Conservation (phyloP, 2,113 vertebrate genomes). For the Cynopterus brachyotis region DNA sequence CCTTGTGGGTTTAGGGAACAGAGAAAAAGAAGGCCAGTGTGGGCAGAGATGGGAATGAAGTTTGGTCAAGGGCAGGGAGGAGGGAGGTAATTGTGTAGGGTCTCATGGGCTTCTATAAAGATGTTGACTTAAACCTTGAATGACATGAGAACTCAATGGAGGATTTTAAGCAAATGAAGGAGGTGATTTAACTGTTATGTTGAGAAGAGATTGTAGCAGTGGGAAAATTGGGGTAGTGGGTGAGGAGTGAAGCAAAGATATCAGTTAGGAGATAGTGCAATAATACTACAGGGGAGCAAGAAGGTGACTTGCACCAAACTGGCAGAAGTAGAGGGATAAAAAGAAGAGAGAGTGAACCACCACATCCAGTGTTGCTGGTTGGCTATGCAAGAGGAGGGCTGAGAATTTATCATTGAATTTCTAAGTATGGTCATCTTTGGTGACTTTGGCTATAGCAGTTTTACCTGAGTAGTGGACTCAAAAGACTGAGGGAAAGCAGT, state of each 20-base stretch:
- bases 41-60: neutral
- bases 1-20: neutral
- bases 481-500: neutral
- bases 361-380: neutral
- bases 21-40: neutral
- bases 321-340: neutral
- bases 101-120: neutral
- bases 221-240: accelerated
- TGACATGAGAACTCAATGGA: neutral
- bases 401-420: neutral
- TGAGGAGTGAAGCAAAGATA: neutral
- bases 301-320: neutral
- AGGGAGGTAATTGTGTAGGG: neutral
- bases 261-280: neutral
- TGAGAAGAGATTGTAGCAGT: neutral
- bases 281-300: neutral
- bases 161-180: neutral
- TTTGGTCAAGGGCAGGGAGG: accelerated
- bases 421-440: neutral
- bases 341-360: neutral
- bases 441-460: neutral
- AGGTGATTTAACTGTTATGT: neutral
- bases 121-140: neutral
- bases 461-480: neutral
- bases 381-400: neutral